phyloP scores from a whole-genome alignment of 2,888 invertebrate species.

The Sepiola atlantica region DNA sequence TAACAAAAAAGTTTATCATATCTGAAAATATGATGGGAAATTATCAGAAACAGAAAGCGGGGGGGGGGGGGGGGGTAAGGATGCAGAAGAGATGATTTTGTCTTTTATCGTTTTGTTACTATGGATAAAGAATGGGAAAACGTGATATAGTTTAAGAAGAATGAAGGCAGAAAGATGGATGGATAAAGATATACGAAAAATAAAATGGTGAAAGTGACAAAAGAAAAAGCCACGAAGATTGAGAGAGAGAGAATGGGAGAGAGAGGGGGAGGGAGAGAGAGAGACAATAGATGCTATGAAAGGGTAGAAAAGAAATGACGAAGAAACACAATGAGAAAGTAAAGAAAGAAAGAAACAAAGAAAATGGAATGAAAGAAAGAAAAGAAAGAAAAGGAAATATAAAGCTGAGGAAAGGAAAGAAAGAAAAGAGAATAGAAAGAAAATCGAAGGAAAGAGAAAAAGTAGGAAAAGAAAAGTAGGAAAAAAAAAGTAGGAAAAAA shows the following conservation, averaged over 20 bases:
- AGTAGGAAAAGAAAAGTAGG: neutral
- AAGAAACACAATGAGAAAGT: no score
- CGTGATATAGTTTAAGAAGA: no score
- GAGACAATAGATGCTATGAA: neutral
- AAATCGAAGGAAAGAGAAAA: no score
- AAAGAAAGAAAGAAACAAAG: no score
- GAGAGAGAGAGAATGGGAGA: neutral
- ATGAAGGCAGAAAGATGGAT: neutral
- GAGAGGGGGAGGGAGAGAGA: neutral
- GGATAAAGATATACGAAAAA: neutral
- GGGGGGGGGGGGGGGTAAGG: no score
- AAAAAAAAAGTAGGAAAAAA: neutral
- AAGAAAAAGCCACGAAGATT: neutral
- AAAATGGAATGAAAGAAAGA: neutral
- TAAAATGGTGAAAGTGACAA: neutral
- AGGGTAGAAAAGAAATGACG: neutral
- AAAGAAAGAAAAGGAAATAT: neutral
- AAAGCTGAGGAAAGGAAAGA: neutral
- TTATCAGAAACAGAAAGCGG: no score
- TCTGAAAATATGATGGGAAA: no score
- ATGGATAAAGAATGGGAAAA: neutral
- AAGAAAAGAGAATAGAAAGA: no score
- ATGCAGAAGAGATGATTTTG: no score
- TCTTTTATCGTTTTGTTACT: neutral
- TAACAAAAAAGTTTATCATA: no score